These are phyloP conservation scores for Bombus superbus DNA, from an alignment of 1,140 invertebrate species.

Conservation along the genomic window DNA sequence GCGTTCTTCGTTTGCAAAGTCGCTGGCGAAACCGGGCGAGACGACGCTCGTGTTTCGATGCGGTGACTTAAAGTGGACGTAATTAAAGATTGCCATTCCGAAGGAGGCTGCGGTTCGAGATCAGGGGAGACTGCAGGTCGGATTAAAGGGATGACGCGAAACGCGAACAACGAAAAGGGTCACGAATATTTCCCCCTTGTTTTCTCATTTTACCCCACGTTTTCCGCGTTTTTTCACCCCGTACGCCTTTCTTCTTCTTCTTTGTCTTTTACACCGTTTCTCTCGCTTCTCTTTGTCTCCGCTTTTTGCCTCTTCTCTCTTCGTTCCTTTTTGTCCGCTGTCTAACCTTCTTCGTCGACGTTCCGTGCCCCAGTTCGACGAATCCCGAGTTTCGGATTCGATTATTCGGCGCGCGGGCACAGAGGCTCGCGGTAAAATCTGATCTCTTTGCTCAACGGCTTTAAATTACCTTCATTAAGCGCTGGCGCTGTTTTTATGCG, in stretches of 20 bases:
- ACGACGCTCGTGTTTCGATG: conserved; percentile 9
- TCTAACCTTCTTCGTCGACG: no score
- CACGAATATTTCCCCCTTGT: conserved; percentile 21
- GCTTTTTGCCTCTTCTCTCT: background rate
- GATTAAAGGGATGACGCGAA: conserved; percentile 46
- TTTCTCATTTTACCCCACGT: background rate
- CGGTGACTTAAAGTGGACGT: conserved; percentile 48
- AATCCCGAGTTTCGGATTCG: conserved; percentile 1
- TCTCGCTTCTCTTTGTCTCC: background rate
- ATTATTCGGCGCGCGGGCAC: background rate
- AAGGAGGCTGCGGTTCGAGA: background rate
- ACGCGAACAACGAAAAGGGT: conserved; percentile 16
- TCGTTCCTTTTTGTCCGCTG: background rate
- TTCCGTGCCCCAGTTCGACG: conserved; percentile 3
- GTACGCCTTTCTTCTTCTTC: background rate
- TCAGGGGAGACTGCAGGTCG: background rate
- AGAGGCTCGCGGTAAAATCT: conserved; percentile 20
- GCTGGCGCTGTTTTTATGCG: conserved; percentile 33
- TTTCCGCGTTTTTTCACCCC: background rate
- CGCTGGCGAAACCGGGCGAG: background rate
- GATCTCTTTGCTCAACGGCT: conserved; percentile 32
- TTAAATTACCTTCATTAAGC: conserved; percentile 48
- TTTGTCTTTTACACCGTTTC: background rate
- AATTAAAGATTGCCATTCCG: conserved; percentile 50
- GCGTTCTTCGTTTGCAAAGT: conserved; percentile 17